Base-by-base conservation (phyloP, 2,888 invertebrate genomes). In the Cerastis rubricosa region DNA sequence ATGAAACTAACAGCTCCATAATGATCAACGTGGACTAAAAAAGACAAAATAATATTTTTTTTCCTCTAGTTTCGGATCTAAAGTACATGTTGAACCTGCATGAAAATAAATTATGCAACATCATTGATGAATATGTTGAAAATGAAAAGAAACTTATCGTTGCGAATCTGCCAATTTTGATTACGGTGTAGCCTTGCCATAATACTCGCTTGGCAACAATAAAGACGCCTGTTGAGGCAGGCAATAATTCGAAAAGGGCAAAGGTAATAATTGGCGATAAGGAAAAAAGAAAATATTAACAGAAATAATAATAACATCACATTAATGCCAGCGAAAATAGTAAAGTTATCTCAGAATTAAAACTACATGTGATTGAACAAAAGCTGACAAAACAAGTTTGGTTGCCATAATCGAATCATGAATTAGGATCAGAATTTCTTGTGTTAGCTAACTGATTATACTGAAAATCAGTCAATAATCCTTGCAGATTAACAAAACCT, bases 1-100 rank as follows among this genome's bases (percentile, higher is more conserved):
- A 54, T 76, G 45, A 73, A 72, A 72, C 79, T 35, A 66, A 73
- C 49, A 73, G 25, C 80, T 59, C 25, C 49, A 79, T 78, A 80
- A 78, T 66, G 22, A 59, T 35, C 19, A 59, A 45, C 73, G 78
- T 80, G 51, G 51, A 59, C 25, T 51, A 70, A 72, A 73, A 79
- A 40, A 71, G 19, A 35, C 49, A 71, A 54, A 64, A 73, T 49
- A 57, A 65, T 43, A 29, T n/a, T 57, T 17, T 57, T 17, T 80
- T 73, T 73, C 57, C 22, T 59, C 49, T 57, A 49, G 29, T 43
- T 78, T 71, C 1, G 14, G 43, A 57, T 57, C 29, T 57, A 25
- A 64, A 65, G 57, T 65, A 35, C 25, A 11, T 51, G 3, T 47
- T 51, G 17, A 61, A 78, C 22, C 14, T 64, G 17, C 14, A 3